Conservation (phyloP, 2,797 vertebrate genomes). For the Alca torda region DNA sequence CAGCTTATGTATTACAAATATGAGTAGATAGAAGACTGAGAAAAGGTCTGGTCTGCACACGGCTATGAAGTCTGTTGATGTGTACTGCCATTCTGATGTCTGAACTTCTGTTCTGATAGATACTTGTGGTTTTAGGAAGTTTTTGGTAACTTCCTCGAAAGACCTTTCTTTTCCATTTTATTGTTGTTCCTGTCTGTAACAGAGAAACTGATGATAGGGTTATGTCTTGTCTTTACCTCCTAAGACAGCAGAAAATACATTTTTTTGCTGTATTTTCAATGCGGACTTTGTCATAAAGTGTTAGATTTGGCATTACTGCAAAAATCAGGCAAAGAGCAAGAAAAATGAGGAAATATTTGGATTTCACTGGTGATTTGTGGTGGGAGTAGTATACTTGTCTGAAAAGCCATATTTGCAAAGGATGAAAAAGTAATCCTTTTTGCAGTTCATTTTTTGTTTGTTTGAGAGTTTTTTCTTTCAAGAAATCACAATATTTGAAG, state of each 20-base stretch:
- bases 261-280: not conserved
- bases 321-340: not conserved
- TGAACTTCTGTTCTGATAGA: not conserved
- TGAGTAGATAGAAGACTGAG: not conserved
- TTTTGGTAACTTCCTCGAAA: not conserved
- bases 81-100: fast-evolving
- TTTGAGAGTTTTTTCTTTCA: not conserved
- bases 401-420: not conserved
- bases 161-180: not conserved
- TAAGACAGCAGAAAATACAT: too few species aligned
- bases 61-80: not conserved
- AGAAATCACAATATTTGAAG: not conserved
- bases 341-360: not conserved
- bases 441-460: fast-evolving
- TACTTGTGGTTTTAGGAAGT: not conserved
- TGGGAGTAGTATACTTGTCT: not conserved
- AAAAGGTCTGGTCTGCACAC: not conserved
- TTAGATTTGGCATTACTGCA: not conserved
- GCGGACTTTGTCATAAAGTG: not conserved
- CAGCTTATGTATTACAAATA: fast-evolving
- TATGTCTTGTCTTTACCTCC: not conserved
- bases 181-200: not conserved
- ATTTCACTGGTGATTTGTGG: not conserved
- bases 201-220: not conserved
- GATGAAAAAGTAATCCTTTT: not conserved